Base-by-base conservation (phyloP, 1,140 invertebrate genomes). In the Bombus vancouverensis region DNA sequence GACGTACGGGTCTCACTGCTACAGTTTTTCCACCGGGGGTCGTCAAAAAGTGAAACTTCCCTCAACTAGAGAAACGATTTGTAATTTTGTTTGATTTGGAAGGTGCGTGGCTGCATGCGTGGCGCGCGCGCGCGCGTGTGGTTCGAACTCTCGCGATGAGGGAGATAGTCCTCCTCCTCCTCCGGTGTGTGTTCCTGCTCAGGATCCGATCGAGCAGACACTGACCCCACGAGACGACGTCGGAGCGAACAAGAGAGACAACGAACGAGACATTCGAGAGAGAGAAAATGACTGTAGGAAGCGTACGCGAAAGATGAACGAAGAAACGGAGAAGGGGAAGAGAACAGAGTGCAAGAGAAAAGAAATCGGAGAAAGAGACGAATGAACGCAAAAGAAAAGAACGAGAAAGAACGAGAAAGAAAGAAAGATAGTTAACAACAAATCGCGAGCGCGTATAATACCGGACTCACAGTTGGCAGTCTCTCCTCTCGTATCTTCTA, bases 121-220 rank as follows among this genome's bases (percentile, higher is more conserved):
- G 72, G 68, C 70, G 80, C 47, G 73, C 74, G 85, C 80, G 85
- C 47, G 47, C 47, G 47, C 65, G 85, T 82, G 68, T 39, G 68
- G 76, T 80, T 83, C 78, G 42, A 34, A 77, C 84, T 72, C 85
- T 87, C 80, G 75, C 80, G 87, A 89, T 57, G 76, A 86, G 85
- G 81, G 85, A 89, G 87, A 89, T 89, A 85, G 85, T 90, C 85
- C 81, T 90, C 81, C 81, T 78, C 85, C 89, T 78, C 85, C 89
- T 83, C 78, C 82, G 68, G 57, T 72, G 85, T 83, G 81, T 91
- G 88, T 92, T 94, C 93, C 93, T 93, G 93, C 93, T 93, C 92
- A 93, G 92, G 91, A 93, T 92, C 92, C 92, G 91, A 91, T 91
- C 92, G 91, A 92, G 92, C 93, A 94, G 93, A 83, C 93, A 94